Conservation (phyloP, 2,797 vertebrate genomes). For the Sebastes oblongus region DNA sequence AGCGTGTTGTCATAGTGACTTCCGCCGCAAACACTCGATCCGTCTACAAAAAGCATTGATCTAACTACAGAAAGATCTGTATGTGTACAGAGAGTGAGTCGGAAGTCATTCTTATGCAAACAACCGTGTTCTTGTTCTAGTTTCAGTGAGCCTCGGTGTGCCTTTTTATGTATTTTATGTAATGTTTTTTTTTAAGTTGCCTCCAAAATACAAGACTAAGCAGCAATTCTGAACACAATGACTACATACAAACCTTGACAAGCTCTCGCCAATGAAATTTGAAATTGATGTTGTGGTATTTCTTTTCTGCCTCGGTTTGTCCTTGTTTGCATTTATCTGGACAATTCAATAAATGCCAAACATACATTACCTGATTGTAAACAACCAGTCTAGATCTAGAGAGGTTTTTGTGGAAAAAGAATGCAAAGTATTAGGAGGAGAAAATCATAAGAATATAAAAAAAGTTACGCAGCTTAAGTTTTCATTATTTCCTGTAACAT, state of each 20-base stretch:
- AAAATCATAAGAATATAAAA: not conserved
- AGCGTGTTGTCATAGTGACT: conserved; percentile 15
- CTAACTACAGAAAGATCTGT: not conserved
- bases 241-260: not conserved
- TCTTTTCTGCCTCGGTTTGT: not conserved
- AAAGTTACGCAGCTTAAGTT: not conserved
- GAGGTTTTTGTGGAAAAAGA: not conserved
- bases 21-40: not conserved
- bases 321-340: not conserved
- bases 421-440: not conserved
- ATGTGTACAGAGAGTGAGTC: not conserved
- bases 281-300: not conserved
- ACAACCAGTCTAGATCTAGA: not conserved
- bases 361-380: not conserved
- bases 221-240: not conserved
- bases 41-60: not conserved
- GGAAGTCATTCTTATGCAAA: not conserved
- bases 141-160: not conserved
- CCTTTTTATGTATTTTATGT: not conserved
- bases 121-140: accelerated
- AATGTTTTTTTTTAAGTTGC: not conserved
- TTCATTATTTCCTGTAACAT: not conserved
- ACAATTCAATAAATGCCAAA: not conserved
- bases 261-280: not conserved
- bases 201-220: not conserved